Base-by-base conservation (phyloP, 2,888 invertebrate species). In the Dascillus cervinus region DNA sequence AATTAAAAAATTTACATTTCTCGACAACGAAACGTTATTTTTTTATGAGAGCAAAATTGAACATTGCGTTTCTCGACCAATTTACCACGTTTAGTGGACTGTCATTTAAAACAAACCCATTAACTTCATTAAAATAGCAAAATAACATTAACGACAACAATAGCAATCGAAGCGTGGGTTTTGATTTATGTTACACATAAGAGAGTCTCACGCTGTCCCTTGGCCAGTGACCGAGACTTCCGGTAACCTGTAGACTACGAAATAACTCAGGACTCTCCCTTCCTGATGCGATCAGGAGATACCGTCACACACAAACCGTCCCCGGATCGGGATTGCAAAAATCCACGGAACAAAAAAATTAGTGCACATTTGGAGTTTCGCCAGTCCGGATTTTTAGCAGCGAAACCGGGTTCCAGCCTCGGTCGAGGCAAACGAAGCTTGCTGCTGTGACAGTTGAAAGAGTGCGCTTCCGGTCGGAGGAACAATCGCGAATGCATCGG, bases 401-500 rank as follows among this genome's bases (percentile, higher is more conserved):
- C 12, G 3, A 11, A 11, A 21, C 13, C 13, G 13, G 15, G 31
- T 20, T 26, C 30, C 31, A 31, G 27, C 13, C 31, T 27, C 9
- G 19, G 29, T 28, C 32, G 32, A 36, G 27, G 20, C 36, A 36
- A 36, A 36, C 41, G 41, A 39, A 44, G 39, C 44, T 45, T 39
- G 40, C 35, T 33, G 38, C 42, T 53, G 58, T 55, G 56, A 56
- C 57, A 58, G 51, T 57, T 52, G 56, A 56, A 52, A 52, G 55
- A 59, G 50, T 52, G 51, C 51, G 50, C 52, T 58, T 60, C 59
- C 59, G 58, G 55, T 50, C 48, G 46, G 47, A 39, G 49, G 55
- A 57, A 58, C 58, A 58, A 58, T 58, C 50, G 57, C 46, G 37
- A 43, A 46, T 44, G 50, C 58, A 58, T 42, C 56, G 53, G 46